Evolutionary conservation across 2,113 vertebrate genomes (phyloP).

Genomic region (Onychostoma macrolepis): DNA sequence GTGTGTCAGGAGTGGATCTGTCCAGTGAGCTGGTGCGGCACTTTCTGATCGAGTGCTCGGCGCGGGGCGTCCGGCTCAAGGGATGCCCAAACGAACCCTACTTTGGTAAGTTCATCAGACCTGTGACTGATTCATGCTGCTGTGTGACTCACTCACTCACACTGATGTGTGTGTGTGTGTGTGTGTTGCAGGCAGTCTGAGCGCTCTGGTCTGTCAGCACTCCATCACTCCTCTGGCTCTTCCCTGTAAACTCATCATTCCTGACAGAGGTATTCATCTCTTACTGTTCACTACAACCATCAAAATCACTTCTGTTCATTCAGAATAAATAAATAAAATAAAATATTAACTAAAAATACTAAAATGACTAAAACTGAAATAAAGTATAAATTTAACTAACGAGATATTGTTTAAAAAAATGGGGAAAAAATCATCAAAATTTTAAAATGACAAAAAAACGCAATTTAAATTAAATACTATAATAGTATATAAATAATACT

Average conservation of each 20-base stretch:
- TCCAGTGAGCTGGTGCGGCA: constrained; percentile 53
- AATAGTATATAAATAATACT: too few relatives aligned
- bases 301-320: not conserved
- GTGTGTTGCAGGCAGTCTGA: constrained; percentile 78
- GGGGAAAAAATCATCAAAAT: too few relatives aligned
- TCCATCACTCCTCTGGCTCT: constrained; percentile 84
- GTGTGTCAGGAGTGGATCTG: constrained; percentile 34
- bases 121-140: not conserved
- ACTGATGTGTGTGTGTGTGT: constrained; percentile 48
- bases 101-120: constrained; percentile 40
- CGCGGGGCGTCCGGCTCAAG: constrained; percentile 50
- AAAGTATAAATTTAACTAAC: too few relatives aligned
- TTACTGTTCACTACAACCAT: not conserved
- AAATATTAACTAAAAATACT: not conserved
- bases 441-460: too few relatives aligned
- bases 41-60: constrained; percentile 53
- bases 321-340: not conserved
- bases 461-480: too few relatives aligned
- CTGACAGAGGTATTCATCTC: constrained; percentile 40
- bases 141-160: not conserved
- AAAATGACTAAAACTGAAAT: too few relatives aligned
- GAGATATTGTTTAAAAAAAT: too few relatives aligned
- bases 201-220: constrained; percentile 84
- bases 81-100: constrained; percentile 52
- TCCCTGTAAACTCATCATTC: constrained; percentile 85